Evolutionary conservation across 2,797 vertebrate genomes (phyloP), one percentile per base, ranked within the genome.

Genomic region (Halcyon smyrnensis): DNA sequence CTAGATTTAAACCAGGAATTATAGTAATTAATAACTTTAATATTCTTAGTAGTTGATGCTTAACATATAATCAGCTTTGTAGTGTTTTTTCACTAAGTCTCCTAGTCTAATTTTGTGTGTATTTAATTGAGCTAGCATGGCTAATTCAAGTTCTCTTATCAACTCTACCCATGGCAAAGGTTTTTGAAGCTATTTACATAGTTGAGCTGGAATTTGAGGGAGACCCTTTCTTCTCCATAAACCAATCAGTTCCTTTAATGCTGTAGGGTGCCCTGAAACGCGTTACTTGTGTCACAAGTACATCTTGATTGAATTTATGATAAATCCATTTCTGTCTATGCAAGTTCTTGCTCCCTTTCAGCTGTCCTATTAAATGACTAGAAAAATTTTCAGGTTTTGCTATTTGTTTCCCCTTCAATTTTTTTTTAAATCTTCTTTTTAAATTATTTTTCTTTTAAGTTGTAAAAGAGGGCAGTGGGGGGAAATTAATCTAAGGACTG

Each of bases 251-350:
- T 94, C 28, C 48, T 84, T 84, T 68, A 67, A 17, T 45, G 3
- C 19, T 87, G 54, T 85, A 94, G 62, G 76, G 77, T 94, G 77
- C 84, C 79, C 73, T 69, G 65, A 74, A 91, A 89, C 12, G 20
- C 18, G 19, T 77, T 70, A 67, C 32, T 64, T 56, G 19, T 87
- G 39, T 68, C 6, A 7, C 56, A 77, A n/a, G 27, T 56, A 14
- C n/a, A 12, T 34, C 60, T 73, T 70, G 86, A 92, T 77, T 70
- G 90, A 89, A 80, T 94, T 93, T 93, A 76, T 8, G 1, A 36
- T 84, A 2, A 65, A 67, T 76, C 15, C 3, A 2, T 75, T 94
- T 87, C 73, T 93, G 69, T 62, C 21, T 81, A 0, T 36, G 53
- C 41, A 73, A 93, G 53, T 62, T 91, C 12, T 94, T 54, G 24